phyloP scores from a whole-genome alignment of 2,113 vertebrate species.

The Petroica traversi region DNA sequence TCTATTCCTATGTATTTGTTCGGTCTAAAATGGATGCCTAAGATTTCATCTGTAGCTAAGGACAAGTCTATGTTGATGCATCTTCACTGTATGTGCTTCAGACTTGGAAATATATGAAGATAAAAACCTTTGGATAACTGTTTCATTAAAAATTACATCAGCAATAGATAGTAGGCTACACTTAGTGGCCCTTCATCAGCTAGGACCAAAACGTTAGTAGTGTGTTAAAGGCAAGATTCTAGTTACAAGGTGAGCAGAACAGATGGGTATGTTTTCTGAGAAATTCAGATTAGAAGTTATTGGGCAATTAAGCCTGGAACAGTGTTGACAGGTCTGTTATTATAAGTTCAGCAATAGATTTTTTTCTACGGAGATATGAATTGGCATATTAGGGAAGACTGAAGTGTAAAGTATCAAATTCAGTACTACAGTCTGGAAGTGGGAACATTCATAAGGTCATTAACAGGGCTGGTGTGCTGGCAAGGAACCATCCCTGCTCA shows the following conservation, averaged over 20 bases:
- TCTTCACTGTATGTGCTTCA: neutral
- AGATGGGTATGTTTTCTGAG: neutral
- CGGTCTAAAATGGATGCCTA: neutral
- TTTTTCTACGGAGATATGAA: neutral
- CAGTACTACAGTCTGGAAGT: neutral
- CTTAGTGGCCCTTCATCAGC: neutral
- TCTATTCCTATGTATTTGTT: neutral
- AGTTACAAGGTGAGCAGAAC: neutral
- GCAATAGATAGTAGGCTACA: conserved; percentile 26
- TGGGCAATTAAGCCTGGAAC: neutral
- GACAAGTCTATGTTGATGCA: neutral
- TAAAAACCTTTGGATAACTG: neutral
- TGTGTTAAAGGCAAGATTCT: neutral
- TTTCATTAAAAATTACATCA: conserved; percentile 12
- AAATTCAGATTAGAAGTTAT: neutral
- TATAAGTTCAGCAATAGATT: neutral
- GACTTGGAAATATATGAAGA: neutral
- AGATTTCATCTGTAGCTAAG: neutral
- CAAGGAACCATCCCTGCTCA: neutral
- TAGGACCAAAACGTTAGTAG: neutral
- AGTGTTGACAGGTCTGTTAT: neutral
- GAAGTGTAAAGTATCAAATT: neutral
- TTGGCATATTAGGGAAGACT: neutral
- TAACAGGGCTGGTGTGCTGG: neutral
- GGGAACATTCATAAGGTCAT: neutral